phyloP scores from a whole-genome alignment of 2,113 vertebrate species.

The Lates calcarifer region DNA sequence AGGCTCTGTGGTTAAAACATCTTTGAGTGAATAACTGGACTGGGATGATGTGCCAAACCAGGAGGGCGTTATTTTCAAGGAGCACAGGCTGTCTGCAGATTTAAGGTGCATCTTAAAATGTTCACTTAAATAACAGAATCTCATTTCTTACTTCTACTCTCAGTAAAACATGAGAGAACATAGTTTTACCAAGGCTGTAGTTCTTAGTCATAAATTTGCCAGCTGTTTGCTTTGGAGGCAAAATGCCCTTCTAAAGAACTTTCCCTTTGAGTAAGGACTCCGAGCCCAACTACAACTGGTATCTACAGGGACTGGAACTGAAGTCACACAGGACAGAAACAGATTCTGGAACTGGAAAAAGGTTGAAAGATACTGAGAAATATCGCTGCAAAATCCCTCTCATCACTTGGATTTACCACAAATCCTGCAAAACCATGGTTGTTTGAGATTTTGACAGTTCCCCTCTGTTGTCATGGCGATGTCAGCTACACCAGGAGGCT shows the following conservation, averaged over 20 bases:
- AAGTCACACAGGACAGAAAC: conserved; percentile 13
- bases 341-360: background rate
- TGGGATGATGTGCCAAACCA: background rate
- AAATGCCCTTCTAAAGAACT: background rate
- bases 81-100: background rate
- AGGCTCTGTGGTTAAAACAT: background rate
- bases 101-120: background rate
- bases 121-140: background rate
- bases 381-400: background rate
- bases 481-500: conserved; percentile 48
- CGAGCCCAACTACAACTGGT: conserved; percentile 11
- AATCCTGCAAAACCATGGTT: conserved; percentile 2
- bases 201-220: background rate
- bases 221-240: background rate
- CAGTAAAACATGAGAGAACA: background rate
- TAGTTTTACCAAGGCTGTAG: background rate
- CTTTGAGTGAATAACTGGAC: background rate
- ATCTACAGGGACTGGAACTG: conserved; percentile 12
- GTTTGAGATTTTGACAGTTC: conserved; percentile 29
- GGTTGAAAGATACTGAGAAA: background rate
- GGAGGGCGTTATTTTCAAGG: background rate
- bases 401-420: background rate
- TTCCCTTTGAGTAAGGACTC: conserved; percentile 5
- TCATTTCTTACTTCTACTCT: background rate
- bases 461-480: conserved; percentile 54